Evolutionary conservation across 2,797 vertebrate genomes (phyloP), one percentile per base, ranked within the genome.

Genomic region (Remorina albescens): DNA sequence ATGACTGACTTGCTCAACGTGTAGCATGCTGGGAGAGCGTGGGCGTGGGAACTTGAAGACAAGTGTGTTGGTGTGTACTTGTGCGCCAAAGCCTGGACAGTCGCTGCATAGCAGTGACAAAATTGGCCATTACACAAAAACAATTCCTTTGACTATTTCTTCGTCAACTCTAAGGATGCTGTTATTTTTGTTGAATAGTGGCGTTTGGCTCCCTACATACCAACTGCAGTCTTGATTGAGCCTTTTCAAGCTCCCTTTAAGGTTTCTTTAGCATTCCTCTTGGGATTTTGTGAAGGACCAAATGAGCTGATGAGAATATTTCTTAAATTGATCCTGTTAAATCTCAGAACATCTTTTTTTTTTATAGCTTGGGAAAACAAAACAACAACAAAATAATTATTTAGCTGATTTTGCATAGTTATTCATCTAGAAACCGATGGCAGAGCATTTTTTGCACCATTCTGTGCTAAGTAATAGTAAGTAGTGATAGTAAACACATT

Each of bases 21-120:
- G 67, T 19, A 37, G 82, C 86, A 70, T 80, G 86, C 86, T 81
- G 86, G 79, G 88, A 81, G 26, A 8, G 83, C 51, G 89, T 89
- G 89, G 90, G 88, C 32, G 88, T 91, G 92, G 89, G 91, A 91
- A 91, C 71, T 60, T 49, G 21, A 60, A 39, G 64, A 25, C 23
- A 61, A 70, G 51, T 68, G 12, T 12, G 76, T 73, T 75, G 77
- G 42, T 51, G 60, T 70, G 50, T 30, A 67, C 41, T 11, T 10
- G 25, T 60, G 72, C 8, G 28, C 6, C 8, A 71, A 56, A 62
- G 54, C 62, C 62, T 8, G 39, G 51, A 67, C 34, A 19, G 57
- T 1, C 49, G 60, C 3, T 11, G 19, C 58, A 10, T 59, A 32
- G 63, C 23, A 44, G 36, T 51, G 57, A 57, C 53, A 44, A 41